A percentile compares a stretch with the other conserved stretches of the same genome.
These are phyloP conservation scores for Pipa parva DNA, from an alignment of 2,113 vertebrate species.

Conservation along the genomic window DNA sequence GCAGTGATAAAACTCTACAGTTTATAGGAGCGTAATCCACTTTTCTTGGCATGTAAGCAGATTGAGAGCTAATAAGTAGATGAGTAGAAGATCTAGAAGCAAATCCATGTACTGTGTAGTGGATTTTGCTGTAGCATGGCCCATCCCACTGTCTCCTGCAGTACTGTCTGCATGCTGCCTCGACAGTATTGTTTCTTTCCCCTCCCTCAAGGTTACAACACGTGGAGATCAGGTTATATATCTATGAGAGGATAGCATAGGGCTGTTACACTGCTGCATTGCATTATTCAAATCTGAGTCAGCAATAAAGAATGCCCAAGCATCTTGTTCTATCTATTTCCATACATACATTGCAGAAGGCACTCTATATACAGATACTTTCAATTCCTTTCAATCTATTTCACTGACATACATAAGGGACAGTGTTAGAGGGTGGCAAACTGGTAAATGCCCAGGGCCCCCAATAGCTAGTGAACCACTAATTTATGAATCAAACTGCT, in stretches of 20 bases:
- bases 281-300: background rate
- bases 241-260: background rate
- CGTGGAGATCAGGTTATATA: slow-evolving; percentile 10
- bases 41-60: background rate
- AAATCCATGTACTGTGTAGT: background rate
- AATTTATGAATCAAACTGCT: too few species aligned
- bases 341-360: too few species aligned
- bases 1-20: slow-evolving; percentile 28
- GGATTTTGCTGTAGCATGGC: background rate
- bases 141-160: slow-evolving; percentile 16
- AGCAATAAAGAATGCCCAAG: background rate
- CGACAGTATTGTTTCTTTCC: background rate
- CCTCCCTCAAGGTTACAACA: slow-evolving; percentile 32
- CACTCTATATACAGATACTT: too few species aligned
- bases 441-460: too few species aligned
- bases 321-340: too few species aligned
- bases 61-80: background rate
- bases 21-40: slow-evolving; percentile 18
- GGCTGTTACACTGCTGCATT: background rate
- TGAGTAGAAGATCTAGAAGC: background rate
- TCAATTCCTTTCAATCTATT: too few species aligned
- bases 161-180: background rate
- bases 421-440: too few species aligned
- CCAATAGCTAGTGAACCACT: too few species aligned
- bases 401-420: too few species aligned